Evolutionary conservation across 2,797 vertebrate species (phyloP).

Genomic region (Artibeus jamaicensis): DNA sequence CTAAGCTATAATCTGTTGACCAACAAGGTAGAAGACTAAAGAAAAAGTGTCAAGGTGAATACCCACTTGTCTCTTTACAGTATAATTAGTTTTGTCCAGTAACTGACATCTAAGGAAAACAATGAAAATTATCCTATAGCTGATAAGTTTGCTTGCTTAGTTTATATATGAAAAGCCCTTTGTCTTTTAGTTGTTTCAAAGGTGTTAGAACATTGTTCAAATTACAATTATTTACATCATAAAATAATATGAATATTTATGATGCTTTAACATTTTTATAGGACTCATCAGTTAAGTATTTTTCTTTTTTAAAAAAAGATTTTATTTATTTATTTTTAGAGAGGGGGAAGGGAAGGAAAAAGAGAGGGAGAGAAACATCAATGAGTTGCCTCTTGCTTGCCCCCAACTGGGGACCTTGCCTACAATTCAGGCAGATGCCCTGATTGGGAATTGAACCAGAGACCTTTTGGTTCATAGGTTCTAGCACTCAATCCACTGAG

Average conservation of each 20-base stretch:
- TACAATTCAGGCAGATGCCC: no score
- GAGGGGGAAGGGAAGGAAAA: no score
- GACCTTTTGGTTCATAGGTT: no score
- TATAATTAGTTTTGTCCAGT: neutral
- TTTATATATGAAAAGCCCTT: neutral
- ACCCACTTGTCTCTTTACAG: neutral
- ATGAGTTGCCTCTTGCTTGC: no score
- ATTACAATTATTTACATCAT: neutral
- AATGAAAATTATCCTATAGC: neutral
- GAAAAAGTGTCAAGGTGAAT: constrained; percentile 11
- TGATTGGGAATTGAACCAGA: no score
- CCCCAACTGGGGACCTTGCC: no score
- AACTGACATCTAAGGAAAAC: neutral
- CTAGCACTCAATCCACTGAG: no score
- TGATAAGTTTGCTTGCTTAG: neutral
- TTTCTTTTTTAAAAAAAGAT: no score
- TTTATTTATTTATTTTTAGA: no score
- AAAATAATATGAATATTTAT: constrained; percentile 15
- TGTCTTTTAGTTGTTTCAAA: constrained; percentile 38
- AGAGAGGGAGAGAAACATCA: no score
- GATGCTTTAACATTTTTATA: neutral
- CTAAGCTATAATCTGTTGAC: neutral
- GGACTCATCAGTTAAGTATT: neutral
- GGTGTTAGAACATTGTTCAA: neutral
- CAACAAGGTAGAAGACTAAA: neutral